Evolutionary conservation across 2,797 vertebrate genomes (phyloP).

Genomic region (Tiaroga cobitis): DNA sequence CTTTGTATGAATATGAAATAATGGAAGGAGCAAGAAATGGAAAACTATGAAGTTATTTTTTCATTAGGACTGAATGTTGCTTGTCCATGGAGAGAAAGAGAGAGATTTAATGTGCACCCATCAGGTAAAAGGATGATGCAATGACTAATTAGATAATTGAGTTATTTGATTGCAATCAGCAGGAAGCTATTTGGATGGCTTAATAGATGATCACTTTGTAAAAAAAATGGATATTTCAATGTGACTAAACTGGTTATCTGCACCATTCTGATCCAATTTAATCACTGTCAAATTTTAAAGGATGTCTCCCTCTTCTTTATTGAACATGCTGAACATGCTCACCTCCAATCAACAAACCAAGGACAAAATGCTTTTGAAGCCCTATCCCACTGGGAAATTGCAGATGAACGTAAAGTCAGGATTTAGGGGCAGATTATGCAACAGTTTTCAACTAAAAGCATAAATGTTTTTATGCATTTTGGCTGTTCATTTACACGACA

Average conservation of each 20-base stretch:
- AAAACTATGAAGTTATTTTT: conserved; percentile 48
- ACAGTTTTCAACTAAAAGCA: background rate
- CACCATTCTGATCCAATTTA: conserved; percentile 9
- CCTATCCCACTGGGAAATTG: background rate
- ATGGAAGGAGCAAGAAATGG: conserved; percentile 47
- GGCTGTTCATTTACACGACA: background rate
- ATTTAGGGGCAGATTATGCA: background rate
- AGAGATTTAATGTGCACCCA: background rate
- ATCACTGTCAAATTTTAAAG: conserved; percentile 28
- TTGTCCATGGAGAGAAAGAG: background rate
- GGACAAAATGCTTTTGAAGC: background rate
- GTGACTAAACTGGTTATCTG: conserved; percentile 28
- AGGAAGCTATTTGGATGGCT: conserved; percentile 38
- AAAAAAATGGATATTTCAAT: conserved; percentile 30
- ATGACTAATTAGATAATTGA: conserved; percentile 47
- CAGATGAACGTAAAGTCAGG: background rate
- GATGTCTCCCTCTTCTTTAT: background rate
- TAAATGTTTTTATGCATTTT: background rate
- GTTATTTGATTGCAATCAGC: conserved; percentile 51
- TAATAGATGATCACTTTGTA: conserved; percentile 43
- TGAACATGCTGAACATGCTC: background rate
- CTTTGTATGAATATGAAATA: conserved; percentile 51
- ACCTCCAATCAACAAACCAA: background rate
- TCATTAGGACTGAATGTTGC: conserved; percentile 43
- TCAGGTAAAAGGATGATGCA: conserved; percentile 49